Evolutionary conservation across 2,113 vertebrate species (phyloP), one percentile per base, ranked within the genome.

Genomic region (Myrmecobius fasciatus): DNA sequence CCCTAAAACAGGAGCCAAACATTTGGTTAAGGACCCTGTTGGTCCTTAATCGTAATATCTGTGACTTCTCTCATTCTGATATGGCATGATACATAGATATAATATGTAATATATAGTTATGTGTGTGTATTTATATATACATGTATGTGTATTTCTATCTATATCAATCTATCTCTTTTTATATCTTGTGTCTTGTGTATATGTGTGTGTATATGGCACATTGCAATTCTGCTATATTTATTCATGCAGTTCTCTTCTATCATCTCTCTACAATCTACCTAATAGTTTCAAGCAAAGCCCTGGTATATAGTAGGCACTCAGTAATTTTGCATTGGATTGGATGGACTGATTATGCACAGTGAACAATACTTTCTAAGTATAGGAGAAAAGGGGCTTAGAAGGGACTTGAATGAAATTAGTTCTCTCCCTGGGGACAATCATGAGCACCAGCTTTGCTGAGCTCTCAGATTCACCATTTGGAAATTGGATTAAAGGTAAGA

Each of bases 391-490:
- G 67, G 67, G 67, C 67, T 83, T 83, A 43, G 67, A 83, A 83
- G n/a, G 20, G 67, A 83, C n/a, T 83, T 83, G 67, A 83, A 83
- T 43, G 67, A 83, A 83, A 83, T 83, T 83, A 83, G n/a, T 83
- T 83, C 67, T 43, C n/a, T 83, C 67, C 67, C 67, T 43, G 67
- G 67, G n/a, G 67, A 83, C 67, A 83, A 83, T 83, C 67, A 83
- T 43, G 67, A 24, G 20, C 67, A 43, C 67, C 7, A 1, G 67
- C n/a, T 83, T 83, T 83, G 67, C 67, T 83, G 67, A 83, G 67
- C 67, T 83, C 67, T 83, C 67, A 83, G 67, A 83, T 83, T 83
- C 67, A 43, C n/a, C 67, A 83, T 83, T 83, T 83, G n/a, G 67
- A 83, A 83, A 83, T 83, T 83, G 67, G 36, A 83, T 83, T 83